These are phyloP conservation scores for Pharmacophagus antenor DNA, from an alignment of 2,888 invertebrate species.

Conservation along the genomic window DNA sequence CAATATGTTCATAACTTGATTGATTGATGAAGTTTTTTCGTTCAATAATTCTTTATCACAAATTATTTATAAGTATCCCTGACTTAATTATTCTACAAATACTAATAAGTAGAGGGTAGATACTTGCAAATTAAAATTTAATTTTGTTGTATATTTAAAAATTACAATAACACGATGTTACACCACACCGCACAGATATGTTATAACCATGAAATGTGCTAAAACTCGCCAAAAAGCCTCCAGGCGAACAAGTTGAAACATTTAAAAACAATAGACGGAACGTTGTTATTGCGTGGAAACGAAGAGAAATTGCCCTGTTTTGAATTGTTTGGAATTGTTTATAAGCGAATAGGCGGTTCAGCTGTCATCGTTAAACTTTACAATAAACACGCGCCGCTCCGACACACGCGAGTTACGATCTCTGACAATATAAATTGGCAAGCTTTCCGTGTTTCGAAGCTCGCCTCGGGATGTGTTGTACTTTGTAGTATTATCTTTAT, in stretches of 20 bases:
- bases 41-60: too few species aligned
- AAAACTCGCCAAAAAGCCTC: too few species aligned
- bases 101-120: too few species aligned
- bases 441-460: conserved; percentile 33
- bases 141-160: neutral
- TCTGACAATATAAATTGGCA: conserved; percentile 25
- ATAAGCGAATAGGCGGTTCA: conserved; percentile 16
- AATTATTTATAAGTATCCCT: neutral
- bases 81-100: neutral
- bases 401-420: conserved; percentile 2
- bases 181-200: neutral
- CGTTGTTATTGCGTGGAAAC: neutral
- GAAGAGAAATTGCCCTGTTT: conserved; percentile 8
- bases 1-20: too few species aligned
- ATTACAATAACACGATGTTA: neutral
- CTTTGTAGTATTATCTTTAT: conserved; percentile 17
- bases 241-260: too few species aligned
- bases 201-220: neutral
- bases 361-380: conserved; percentile 20
- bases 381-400: conserved; percentile 10
- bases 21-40: too few species aligned
- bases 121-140: too few species aligned
- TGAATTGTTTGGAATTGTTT: conserved; percentile 17
- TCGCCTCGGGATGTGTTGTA: conserved; percentile 34
- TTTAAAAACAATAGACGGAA: neutral